Evolutionary conservation across 2,113 vertebrate species (phyloP), one percentile per base, ranked within the genome.

Genomic region (Hyla sarda): DNA sequence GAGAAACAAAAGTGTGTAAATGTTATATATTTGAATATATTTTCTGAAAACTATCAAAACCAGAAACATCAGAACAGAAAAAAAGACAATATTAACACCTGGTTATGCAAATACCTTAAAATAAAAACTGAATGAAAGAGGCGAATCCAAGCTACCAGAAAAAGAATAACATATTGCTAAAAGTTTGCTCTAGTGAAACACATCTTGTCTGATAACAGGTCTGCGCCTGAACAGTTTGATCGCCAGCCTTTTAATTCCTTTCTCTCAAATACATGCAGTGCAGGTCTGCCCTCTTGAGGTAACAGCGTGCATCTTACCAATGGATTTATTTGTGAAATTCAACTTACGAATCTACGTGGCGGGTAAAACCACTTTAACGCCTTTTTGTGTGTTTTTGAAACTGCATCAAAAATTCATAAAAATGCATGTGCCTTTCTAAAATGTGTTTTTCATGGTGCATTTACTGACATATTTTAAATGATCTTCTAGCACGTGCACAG

Each of bases 1-100:
- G 62, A n/a, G 12, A 71, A 8, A 58, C 34, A 56, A 6, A 73
- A 23, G 30, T 5, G 12, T 60, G 52, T 11, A 23, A 28, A 23
- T 82, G 47, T 21, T 71, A 5, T 23, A n/a, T 25, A 41, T 75
- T 11, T 30, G 8, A 75, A 62, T 41, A 9, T 28, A 72, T 71
- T 21, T 78, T 19, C 11, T 72, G 75, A 69, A 85, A 79, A 62
- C 37, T 50, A 48, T 32, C 28, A 77, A 16, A 30, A n/a, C n/a
- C 13, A 41, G 41, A 50, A 79, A 52, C 75, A 85, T 34, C 50
- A 86, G 17, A 86, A 86, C 75, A 80, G 76, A 80, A 50, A 86
- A 34, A 77, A 28, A n/a, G n/a, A n/a, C 7, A 32, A n/a, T 75
- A 67, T 23, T 41, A 30, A 65, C 75, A 85, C 84, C 84, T 86